phyloP scores from a whole-genome alignment of 2,888 invertebrate species.

The Meloe dianella region DNA sequence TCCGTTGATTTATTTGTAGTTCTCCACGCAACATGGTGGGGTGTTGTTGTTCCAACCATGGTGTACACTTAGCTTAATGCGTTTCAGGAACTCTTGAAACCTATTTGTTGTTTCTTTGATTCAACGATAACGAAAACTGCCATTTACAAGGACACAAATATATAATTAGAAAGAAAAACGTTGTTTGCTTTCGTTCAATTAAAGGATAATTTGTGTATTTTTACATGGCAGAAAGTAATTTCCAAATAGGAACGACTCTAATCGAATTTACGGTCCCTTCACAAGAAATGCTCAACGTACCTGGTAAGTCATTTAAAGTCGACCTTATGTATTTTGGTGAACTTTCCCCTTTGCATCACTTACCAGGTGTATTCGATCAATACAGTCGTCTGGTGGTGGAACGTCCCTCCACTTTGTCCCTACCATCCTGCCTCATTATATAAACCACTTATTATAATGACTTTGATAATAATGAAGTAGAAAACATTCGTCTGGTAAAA shows the following conservation, averaged over 20 bases:
- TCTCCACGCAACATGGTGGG: background rate
- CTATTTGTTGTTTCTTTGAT: slow-evolving; percentile 11
- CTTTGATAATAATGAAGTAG: background rate
- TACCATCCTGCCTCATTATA: background rate
- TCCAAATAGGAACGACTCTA: background rate
- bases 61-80: background rate
- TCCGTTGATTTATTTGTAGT: background rate
- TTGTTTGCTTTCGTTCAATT: background rate
- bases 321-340: slow-evolving; percentile 1
- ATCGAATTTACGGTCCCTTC: background rate
- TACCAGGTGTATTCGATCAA: slow-evolving; percentile 43
- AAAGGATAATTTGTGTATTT: background rate
- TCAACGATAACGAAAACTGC: background rate
- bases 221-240: background rate
- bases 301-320: slow-evolving; percentile 14
- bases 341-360: slow-evolving; percentile 30
- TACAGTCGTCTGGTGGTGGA: slow-evolving; percentile 38
- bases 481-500: background rate
- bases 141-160: background rate
- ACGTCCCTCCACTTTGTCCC: too few species aligned
- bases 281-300: background rate
- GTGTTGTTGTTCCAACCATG: background rate
- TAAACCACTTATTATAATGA: slow-evolving; percentile 1
- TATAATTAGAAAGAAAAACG: background rate
- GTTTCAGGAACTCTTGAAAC: background rate